Conservation (phyloP, 2,113 vertebrate genomes). For the Xenopus borealis region DNA sequence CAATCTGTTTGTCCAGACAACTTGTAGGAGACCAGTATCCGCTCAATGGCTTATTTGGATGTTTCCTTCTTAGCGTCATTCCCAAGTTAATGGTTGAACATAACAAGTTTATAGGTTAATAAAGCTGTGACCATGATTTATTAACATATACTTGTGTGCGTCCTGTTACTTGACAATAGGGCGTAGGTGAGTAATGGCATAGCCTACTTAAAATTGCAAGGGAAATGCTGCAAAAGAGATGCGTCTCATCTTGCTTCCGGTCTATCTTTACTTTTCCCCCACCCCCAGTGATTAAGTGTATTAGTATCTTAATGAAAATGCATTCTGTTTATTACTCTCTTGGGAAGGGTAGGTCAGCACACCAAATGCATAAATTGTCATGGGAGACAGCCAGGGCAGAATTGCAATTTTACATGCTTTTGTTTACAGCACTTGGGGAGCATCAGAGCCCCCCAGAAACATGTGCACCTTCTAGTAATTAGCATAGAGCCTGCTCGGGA, state of each 20-base stretch:
- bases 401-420: slow-evolving; percentile 73
- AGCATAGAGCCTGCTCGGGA: slow-evolving; percentile 79
- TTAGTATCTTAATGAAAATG: slow-evolving; percentile 84
- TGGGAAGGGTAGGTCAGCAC: slow-evolving; percentile 72
- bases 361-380: slow-evolving; percentile 77
- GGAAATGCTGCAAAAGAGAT: slow-evolving; percentile 21
- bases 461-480: slow-evolving; percentile 72
- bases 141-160: slow-evolving; percentile 3
- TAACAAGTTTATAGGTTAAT: slow-evolving; percentile 44
- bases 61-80: neutral
- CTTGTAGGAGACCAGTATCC: slow-evolving; percentile 27
- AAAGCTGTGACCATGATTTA: slow-evolving; percentile 31
- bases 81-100: slow-evolving; percentile 29
- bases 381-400: slow-evolving; percentile 69
- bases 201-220: slow-evolving; percentile 18
- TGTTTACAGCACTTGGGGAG: slow-evolving; percentile 63
- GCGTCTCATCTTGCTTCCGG: slow-evolving; percentile 58
- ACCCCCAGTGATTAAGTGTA: slow-evolving; percentile 76
- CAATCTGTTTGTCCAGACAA: slow-evolving; percentile 36
- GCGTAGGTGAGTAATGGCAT: slow-evolving; percentile 15
- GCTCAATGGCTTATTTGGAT: slow-evolving; percentile 20
- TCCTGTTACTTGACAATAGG: slow-evolving; percentile 18
- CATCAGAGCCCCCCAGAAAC: slow-evolving; percentile 63
- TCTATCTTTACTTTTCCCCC: slow-evolving; percentile 64
- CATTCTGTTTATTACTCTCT: slow-evolving; percentile 77